Base-by-base conservation (phyloP, 2,797 vertebrate genomes). In the Sebastes trivittatus region DNA sequence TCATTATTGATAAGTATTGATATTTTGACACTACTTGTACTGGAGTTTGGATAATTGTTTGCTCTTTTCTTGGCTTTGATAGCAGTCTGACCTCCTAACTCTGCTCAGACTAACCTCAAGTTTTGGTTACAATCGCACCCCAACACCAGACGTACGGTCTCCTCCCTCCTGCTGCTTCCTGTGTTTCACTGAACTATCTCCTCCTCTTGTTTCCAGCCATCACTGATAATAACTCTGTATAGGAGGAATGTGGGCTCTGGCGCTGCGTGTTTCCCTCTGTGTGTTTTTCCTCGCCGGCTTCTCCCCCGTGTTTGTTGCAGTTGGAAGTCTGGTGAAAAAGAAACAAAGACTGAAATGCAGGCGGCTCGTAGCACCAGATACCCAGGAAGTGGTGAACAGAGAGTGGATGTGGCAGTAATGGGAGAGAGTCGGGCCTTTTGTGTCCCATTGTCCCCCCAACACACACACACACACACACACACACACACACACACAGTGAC, bases 251-350 rank as follows among this genome's bases (percentile, higher is more conserved):
- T 64, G 30, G n/a, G 34, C 71, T 80, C 60, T 69, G 83, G 52
- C 27, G 13, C 80, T 61, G 36, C 11, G 14, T 22, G 30, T 56
- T 88, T 88, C 64, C 79, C 65, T 68, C 56, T 7, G 7, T 49
- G 72, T 80, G 68, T 87, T 88, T 85, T 18, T 82, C 73, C 42
- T 71, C 4, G 1, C 4, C 4, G 2, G 30, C 58, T 72, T 73
- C 72, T 68, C 72, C 85, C 7, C 2, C 2, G 2, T 73, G 77
- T 89, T 91, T 91, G 86, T 84, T 90, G 82, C 82, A 62, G 72
- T 85, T 89, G 81, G 79, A 87, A 78, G 38, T 69, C 64, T 61
- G 66, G 29, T 62, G 59, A 78, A 78, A 86, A 77, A 85, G 76
- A 91, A 82, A 87, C 75, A 88, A 93, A 83, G 55, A 67, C 29